Conservation (phyloP, 2,797 vertebrate species). For the Aeoliscus strigatus region DNA sequence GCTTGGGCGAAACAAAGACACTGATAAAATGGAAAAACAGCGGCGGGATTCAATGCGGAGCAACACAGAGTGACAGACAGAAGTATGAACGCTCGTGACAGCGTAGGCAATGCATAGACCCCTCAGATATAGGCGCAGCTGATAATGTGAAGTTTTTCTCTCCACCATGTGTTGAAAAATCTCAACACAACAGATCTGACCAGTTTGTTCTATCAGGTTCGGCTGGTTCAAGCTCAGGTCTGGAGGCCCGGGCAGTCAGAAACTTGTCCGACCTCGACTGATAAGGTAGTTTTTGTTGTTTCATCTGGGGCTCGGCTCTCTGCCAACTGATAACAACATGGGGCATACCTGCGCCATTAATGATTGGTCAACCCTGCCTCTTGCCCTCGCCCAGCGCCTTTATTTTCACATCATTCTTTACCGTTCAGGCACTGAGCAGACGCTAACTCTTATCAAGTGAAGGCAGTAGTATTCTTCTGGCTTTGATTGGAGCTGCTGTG, state of each 20-base stretch:
- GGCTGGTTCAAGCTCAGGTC: constrained; percentile 39
- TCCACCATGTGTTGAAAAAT: too few relatives aligned
- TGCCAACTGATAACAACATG: constrained; percentile 71
- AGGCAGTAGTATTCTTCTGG: too few relatives aligned
- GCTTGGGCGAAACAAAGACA: too few relatives aligned
- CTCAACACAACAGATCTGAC: too few relatives aligned
- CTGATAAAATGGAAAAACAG: too few relatives aligned
- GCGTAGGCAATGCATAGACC: too few relatives aligned
- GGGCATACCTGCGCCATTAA: constrained; percentile 80
- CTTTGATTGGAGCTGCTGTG: too few relatives aligned
- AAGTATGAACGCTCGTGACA: too few relatives aligned
- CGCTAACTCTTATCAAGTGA: constrained; percentile 31
- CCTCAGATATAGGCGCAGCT: too few relatives aligned
- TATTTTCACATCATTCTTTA: constrained; percentile 51
- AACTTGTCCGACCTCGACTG: constrained; percentile 53
- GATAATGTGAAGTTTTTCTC: too few relatives aligned
- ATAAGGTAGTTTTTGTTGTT: constrained; percentile 60
- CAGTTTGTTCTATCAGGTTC: constrained; percentile 9
- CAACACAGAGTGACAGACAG: too few relatives aligned
- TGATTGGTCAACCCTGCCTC: constrained; percentile 73
- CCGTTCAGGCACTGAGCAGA: constrained; percentile 20
- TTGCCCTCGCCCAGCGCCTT: constrained; percentile 42
- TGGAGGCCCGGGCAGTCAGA: constrained; percentile 38
- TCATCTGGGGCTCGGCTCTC: constrained; percentile 53
- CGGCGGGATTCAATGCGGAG: too few relatives aligned